Evolutionary conservation across 2,888 invertebrate species (phyloP).

Genomic region (Gandaritis pyraliata): DNA sequence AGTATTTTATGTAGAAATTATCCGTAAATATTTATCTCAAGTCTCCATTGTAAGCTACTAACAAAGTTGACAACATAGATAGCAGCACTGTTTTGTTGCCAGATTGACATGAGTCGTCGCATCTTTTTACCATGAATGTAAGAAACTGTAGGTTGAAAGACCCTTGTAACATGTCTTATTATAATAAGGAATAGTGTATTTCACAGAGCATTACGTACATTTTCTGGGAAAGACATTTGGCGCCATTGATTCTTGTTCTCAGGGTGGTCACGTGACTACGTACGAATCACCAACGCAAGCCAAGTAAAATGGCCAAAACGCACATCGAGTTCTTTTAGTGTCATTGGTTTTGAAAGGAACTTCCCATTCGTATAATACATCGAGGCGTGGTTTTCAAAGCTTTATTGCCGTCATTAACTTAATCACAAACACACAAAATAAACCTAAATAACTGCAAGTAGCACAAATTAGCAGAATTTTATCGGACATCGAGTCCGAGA

Average conservation of each 20-base stretch:
- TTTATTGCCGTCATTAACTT: constrained; percentile 57
- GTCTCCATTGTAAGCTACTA: constrained; percentile 85
- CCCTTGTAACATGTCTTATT: constrained; percentile 45
- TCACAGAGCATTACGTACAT: constrained; percentile 73
- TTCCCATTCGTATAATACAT: constrained; percentile 75
- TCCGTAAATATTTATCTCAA: constrained; percentile 87
- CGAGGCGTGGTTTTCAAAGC: constrained; percentile 66
- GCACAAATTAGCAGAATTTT: constrained; percentile 74
- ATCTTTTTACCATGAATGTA: constrained; percentile 59
- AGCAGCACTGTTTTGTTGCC: constrained; percentile 87
- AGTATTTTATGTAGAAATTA: constrained; percentile 69
- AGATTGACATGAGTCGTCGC: constrained; percentile 83
- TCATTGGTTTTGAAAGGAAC: constrained; percentile 79
- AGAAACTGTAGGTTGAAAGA: constrained; percentile 29
- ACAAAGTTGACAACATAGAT: constrained; percentile 92
- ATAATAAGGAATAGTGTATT: constrained; percentile 51
- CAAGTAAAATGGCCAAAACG: constrained; percentile 85
- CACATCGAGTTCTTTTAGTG: constrained; percentile 82
- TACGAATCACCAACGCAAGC: constrained; percentile 84
- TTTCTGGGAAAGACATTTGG: constrained; percentile 82
- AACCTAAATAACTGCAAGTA: constrained; percentile 67
- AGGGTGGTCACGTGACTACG: constrained; percentile 81
- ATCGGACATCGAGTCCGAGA: constrained; percentile 76
- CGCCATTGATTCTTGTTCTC: constrained; percentile 82
- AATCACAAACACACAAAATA: constrained; percentile 74